These are phyloP conservation scores for Marronus borbonicus DNA, from an alignment of 2,888 invertebrate genomes.

Conservation along the genomic window DNA sequence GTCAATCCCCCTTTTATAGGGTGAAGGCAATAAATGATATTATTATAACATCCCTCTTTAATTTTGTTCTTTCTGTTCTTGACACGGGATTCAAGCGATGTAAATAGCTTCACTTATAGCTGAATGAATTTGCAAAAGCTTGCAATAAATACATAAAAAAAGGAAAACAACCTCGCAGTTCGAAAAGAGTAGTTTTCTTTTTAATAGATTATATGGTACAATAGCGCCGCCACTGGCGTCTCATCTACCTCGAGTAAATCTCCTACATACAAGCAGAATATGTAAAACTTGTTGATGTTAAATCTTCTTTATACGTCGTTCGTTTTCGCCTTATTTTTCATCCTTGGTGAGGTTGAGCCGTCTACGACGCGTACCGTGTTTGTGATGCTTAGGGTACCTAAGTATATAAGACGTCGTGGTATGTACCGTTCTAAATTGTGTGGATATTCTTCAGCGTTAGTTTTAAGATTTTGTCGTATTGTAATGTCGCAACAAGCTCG, in stretches of 20 bases:
- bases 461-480: conserved; percentile 1
- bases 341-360: not conserved
- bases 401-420: not conserved
- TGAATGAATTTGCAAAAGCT: too few species aligned
- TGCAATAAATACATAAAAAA: too few species aligned
- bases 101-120: too few species aligned
- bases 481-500: conserved; percentile 1
- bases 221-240: not conserved
- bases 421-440: too few species aligned
- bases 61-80: too few species aligned
- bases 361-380: not conserved
- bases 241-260: not conserved
- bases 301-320: not conserved
- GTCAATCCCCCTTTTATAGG: too few species aligned
- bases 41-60: too few species aligned
- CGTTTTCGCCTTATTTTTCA: not conserved
- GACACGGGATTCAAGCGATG: too few species aligned
- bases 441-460: not conserved
- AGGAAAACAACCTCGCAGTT: too few species aligned
- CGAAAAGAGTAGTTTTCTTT: too few species aligned
- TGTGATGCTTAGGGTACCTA: not conserved
- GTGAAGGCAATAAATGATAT: too few species aligned
- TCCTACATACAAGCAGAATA: not conserved
- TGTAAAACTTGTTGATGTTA: conserved; percentile 19
- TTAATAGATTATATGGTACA: not conserved